Conservation (phyloP, 2,113 vertebrate genomes). For the Anguilla rostrata region DNA sequence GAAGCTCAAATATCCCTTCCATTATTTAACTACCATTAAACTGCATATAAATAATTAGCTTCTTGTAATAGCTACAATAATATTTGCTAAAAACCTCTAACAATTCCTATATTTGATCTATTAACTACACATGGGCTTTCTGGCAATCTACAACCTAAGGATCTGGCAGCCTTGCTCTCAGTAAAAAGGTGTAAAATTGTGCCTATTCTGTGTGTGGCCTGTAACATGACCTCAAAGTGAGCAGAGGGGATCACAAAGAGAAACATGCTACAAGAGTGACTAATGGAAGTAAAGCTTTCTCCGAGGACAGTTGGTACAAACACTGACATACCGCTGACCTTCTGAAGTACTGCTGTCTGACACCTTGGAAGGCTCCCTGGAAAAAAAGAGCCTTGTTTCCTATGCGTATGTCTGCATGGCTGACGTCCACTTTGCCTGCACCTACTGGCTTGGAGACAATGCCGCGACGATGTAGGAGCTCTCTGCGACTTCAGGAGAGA, state of each 20-base stretch:
- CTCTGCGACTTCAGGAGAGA: background rate
- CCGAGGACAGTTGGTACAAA: background rate
- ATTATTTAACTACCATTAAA: background rate
- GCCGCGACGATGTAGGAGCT: background rate
- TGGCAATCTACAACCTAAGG: background rate
- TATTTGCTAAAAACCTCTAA: background rate
- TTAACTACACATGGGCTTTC: background rate
- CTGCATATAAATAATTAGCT: background rate
- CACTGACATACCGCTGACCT: conserved; percentile 6
- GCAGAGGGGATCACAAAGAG: background rate
- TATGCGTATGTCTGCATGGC: background rate
- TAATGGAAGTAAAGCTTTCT: background rate
- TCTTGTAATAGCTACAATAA: background rate
- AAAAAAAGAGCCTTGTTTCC: background rate
- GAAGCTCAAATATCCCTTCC: background rate
- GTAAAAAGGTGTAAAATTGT: background rate
- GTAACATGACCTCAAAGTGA: background rate
- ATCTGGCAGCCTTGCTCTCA: background rate
- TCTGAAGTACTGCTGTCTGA: background rate
- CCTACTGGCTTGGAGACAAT: background rate
- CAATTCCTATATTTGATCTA: background rate
- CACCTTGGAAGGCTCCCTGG: background rate
- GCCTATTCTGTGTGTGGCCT: background rate
- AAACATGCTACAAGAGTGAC: background rate
- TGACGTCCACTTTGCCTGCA: background rate